Percentiles rank a stretch among this genome's conserved stretches.
phyloP scores from a whole-genome alignment of 2,888 invertebrate genomes.

The Mactromeris polynyma region DNA sequence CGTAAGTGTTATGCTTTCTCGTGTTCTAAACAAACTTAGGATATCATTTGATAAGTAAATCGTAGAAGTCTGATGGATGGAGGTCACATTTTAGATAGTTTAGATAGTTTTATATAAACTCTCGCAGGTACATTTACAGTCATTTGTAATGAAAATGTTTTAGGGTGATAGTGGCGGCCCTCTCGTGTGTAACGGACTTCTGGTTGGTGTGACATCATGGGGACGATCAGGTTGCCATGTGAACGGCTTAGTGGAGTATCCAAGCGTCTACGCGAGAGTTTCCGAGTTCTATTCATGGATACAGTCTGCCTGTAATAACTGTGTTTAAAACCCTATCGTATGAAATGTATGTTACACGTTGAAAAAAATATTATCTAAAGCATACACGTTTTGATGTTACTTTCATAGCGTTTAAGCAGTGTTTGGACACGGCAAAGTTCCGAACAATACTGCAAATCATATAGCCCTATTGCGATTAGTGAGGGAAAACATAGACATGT shows the following conservation, averaged over 20 bases:
- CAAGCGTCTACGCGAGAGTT: slow-evolving; percentile 74
- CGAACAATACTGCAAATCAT: no score
- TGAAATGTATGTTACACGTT: neutral
- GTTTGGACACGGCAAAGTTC: no score
- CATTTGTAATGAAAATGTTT: neutral
- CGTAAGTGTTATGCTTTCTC: no score
- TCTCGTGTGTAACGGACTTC: slow-evolving; percentile 57
- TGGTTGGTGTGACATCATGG: slow-evolving; percentile 75
- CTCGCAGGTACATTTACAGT: neutral
- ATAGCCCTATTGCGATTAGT: no score
- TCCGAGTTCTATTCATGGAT: slow-evolving; percentile 64
- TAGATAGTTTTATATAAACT: no score
- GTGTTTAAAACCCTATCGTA: neutral
- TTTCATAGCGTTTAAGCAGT: no score
- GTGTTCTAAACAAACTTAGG: no score
- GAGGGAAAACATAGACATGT: no score
- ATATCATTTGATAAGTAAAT: no score
- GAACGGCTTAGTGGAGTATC: slow-evolving; percentile 51
- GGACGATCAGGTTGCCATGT: slow-evolving; percentile 65
- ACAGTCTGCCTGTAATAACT: slow-evolving; percentile 19
- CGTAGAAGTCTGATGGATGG: no score
- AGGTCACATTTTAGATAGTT: no score
- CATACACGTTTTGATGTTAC: no score
- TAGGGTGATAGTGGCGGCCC: slow-evolving; percentile 76
- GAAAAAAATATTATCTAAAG: neutral